phyloP scores from a whole-genome alignment of 1,140 invertebrate genomes.

The Polypedilum pembai region DNA sequence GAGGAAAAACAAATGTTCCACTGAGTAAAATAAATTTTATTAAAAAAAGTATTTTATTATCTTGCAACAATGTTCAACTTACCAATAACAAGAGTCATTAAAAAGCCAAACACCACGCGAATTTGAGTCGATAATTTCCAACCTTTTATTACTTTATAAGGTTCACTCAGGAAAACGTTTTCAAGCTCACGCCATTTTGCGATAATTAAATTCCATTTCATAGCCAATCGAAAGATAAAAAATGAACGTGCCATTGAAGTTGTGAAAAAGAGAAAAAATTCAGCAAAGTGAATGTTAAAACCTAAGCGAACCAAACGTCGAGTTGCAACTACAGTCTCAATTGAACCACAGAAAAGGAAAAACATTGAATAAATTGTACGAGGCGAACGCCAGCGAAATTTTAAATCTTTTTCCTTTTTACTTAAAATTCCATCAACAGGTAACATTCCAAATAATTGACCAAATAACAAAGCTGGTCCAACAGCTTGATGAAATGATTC shows the following conservation, averaged over 20 bases:
- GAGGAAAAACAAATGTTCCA: neutral
- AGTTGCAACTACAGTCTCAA: neutral
- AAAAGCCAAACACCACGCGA: neutral
- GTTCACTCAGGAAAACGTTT: neutral
- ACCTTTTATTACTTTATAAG: neutral
- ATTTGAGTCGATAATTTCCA: neutral
- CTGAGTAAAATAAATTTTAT: neutral
- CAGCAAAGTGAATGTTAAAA: conserved; percentile 24
- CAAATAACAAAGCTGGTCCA: neutral
- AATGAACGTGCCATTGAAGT: neutral
- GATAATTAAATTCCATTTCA: neutral
- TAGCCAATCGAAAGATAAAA: neutral
- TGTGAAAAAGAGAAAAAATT: neutral
- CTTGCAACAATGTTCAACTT: neutral
- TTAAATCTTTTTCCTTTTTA: neutral
- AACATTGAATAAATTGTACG: neutral
- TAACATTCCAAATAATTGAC: neutral
- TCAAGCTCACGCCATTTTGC: neutral
- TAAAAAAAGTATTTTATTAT: neutral
- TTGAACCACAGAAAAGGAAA: neutral
- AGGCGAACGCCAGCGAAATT: neutral
- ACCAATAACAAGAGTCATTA: neutral
- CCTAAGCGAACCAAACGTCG: neutral
- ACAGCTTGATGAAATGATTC: conserved; percentile 1
- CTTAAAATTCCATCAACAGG: neutral